phyloP scores from a whole-genome alignment of 2,797 vertebrate genomes.

The Melanotaenia parkinsoni region DNA sequence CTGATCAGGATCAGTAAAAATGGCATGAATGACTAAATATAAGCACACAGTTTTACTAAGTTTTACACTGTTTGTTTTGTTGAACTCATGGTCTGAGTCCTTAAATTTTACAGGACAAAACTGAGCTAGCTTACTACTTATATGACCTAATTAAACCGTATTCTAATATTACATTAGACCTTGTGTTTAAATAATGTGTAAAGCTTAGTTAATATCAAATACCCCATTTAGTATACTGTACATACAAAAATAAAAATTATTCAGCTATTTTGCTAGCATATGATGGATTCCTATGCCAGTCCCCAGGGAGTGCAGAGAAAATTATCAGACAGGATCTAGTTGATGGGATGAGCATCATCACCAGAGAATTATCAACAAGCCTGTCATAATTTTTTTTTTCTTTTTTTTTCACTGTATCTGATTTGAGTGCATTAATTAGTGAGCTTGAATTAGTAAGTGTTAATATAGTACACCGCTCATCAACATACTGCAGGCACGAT shows the following conservation, averaged over 20 bases:
- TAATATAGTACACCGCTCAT: constrained; percentile 42
- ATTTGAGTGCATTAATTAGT: constrained; percentile 60
- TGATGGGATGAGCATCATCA: constrained; percentile 63
- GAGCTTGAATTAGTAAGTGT: constrained; percentile 31
- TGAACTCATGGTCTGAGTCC: background rate
- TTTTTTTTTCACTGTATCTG: constrained; percentile 25
- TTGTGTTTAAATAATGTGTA: background rate
- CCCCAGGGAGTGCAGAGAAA: constrained; percentile 45
- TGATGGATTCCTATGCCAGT: constrained; percentile 39
- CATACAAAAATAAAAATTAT: constrained; percentile 29
- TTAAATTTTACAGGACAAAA: background rate
- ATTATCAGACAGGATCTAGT: constrained; percentile 59
- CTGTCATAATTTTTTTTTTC: constrained; percentile 7
- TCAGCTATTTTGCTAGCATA: constrained; percentile 44
- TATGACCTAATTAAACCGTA: background rate
- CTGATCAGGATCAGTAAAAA: constrained; percentile 1
- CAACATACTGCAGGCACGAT: constrained; percentile 16
- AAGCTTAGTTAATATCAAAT: background rate
- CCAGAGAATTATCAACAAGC: constrained; percentile 57
- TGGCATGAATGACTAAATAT: background rate
- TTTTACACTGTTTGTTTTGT: too few species aligned
- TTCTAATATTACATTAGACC: background rate
- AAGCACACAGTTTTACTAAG: background rate
- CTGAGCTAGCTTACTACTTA: background rate
- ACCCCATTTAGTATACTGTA: background rate